Evolutionary conservation across 2,797 vertebrate genomes (phyloP), one percentile per base, ranked within the genome.

Genomic region (Brotula barbata): DNA sequence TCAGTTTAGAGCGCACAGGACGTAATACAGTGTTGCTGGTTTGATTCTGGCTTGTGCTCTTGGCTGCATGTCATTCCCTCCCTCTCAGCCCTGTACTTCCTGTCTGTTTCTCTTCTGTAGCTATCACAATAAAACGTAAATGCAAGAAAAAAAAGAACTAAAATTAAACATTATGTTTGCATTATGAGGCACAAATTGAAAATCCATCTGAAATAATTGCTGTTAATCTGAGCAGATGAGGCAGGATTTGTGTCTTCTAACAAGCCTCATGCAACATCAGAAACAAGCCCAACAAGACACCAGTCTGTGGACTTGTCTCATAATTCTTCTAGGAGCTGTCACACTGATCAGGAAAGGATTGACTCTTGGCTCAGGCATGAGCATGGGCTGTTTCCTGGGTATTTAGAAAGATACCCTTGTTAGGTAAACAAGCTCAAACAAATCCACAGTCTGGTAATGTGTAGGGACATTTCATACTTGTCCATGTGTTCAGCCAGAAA

Each of bases 311-410:
- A 48, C 58, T 53, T 76, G 68, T 70, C 77, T 76, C 11, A 42
- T 78, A 82, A 71, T 47, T 71, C 64, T 77, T 59, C 70, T 46
- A 31, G 25, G 36, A 78, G 53, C 70, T 49, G 54, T 58, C 73
- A 67, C 39, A 60, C 64, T 64, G 71, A 75, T 67, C 58, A 73
- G 71, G 51, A 77, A 81, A 75, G 2, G 17, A 58, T 47, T 67
- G 44, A 28, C 50, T 64, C 40, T n/a, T 49, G 58, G 63, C 43
- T 49, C 64, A 59, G 49, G 53, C 25, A 49, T 50, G 47, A 69
- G 58, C 47, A 31, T 5, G 43, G n/a, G 17, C n/a, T n/a, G 62
- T 72, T 74, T 74, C 73, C 47, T 62, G 20, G 42, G 28, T 54
- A 52, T 73, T 52, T 47, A 63, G 52, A 75, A 71, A 43, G 63